Evolutionary conservation across 1,140 invertebrate species (phyloP), one percentile per base, ranked within the genome.

Genomic region (Drosophila prosaltans): DNA sequence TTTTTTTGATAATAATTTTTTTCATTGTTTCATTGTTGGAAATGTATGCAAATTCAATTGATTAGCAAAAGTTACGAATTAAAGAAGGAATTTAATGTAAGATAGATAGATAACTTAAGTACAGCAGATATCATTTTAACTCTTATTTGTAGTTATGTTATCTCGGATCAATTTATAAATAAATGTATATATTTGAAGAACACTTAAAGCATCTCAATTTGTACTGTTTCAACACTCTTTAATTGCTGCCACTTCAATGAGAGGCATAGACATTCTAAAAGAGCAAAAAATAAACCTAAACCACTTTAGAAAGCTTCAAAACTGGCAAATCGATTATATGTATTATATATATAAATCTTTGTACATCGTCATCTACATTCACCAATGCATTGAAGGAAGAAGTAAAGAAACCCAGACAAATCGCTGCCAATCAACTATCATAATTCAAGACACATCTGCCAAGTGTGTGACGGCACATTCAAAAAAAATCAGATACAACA

Each of bases 381-480:
- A 69, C 72, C 58, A 36, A 36, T 48, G 32, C 32, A 36, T 6
- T 36, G 32, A 36, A 48, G 26, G 21, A 51, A 26, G 8, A 51
- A 8, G 45, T 51, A 51, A 48, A 51, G 45, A 69, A 71, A 63
- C 54, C 72, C 11, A 74, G 64, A 78, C 60, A 72, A 80, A 77
- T 77, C 64, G 65, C 71, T 62, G 81, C 81, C 81, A 83, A 83
- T 83, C 81, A 80, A 72, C 69, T 72, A 83, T 80, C 81, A 80
- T 80, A 80, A 69, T 51, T 85, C 81, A 86, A 85, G 81, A 76
- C 26, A 76, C 74, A 83, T 83, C 81, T 84, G 72, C 73, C 66
- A 62, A 62, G 70, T 67, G 64, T 74, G 58, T 43, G 51, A 54
- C 30, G 55, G 55, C 55, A 61, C 58, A 62, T 57, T 51, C 36